A percentile compares a stretch with the other conserved stretches of the same genome.
Conservation (phyloP, 2,797 vertebrate genomes). For the Rhodeus uyekii region DNA sequence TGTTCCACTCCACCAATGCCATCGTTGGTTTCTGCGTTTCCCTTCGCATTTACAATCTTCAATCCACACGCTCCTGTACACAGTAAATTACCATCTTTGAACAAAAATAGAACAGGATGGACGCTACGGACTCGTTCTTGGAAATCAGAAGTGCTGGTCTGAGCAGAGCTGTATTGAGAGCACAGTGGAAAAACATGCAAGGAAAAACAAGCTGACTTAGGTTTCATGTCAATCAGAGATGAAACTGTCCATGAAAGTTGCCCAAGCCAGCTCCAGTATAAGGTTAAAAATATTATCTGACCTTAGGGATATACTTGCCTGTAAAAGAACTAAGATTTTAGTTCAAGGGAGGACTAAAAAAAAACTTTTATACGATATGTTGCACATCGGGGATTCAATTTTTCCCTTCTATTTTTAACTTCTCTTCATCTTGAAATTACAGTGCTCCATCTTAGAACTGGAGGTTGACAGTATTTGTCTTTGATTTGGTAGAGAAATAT, state of each 20-base stretch:
- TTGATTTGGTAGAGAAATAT: not conserved
- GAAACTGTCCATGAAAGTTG: slow-evolving; percentile 32
- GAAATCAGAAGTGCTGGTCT: slow-evolving; percentile 57
- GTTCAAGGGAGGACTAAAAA: not conserved
- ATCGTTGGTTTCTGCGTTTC: slow-evolving; percentile 29
- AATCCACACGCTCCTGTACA: slow-evolving; percentile 16
- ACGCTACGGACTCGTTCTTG: slow-evolving; percentile 51
- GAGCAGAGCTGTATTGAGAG: slow-evolving; percentile 21
- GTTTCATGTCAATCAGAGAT: slow-evolving; percentile 41
- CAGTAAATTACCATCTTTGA: slow-evolving; percentile 52
- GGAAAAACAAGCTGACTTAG: slow-evolving; percentile 38
- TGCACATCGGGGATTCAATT: not conserved
- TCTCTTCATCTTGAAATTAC: not conserved
- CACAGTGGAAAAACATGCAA: slow-evolving; percentile 40
- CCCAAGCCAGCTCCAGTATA: slow-evolving; percentile 40
- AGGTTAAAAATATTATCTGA: slow-evolving; percentile 50
- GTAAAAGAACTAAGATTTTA: not conserved
- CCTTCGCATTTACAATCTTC: slow-evolving; percentile 25
- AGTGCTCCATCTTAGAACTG: not conserved
- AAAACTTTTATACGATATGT: not conserved
- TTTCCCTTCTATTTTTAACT: not conserved
- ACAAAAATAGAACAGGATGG: slow-evolving; percentile 52
- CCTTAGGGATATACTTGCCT: slow-evolving; percentile 33
- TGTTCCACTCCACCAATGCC: slow-evolving; percentile 24
- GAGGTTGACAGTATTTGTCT: not conserved